These are phyloP conservation scores for Stenolophus ochropezus DNA, from an alignment of 2,888 invertebrate species.

Conservation along the genomic window DNA sequence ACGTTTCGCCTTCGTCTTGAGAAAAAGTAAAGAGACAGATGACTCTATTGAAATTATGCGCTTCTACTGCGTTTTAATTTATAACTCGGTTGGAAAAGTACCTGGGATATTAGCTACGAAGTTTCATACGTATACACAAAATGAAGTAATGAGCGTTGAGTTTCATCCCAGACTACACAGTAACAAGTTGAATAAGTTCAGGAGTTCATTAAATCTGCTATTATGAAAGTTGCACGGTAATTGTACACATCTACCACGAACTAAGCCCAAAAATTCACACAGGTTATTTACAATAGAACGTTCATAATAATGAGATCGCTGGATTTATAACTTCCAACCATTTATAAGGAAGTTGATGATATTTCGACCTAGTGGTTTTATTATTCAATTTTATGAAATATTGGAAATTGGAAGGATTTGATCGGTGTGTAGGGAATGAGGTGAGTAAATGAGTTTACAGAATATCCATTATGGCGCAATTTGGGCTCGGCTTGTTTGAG, in stretches of 20 bases:
- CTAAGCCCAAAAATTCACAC: no score
- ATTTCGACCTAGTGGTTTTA: no score
- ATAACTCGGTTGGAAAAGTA: not conserved
- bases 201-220: slow-evolving; percentile 7
- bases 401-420: no score
- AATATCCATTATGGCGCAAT: slow-evolving; percentile 3
- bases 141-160: not conserved
- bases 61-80: not conserved
- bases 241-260: not conserved
- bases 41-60: not conserved
- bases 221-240: not conserved
- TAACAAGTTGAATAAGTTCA: slow-evolving; percentile 14
- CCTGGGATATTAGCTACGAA: not conserved
- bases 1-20: not conserved
- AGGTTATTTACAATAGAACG: not conserved
- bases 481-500: not conserved
- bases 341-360: no score
- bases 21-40: not conserved
- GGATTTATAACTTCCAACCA: no score
- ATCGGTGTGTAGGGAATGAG: not conserved
- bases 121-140: not conserved
- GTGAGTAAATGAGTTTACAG: not conserved
- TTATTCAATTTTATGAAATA: no score
- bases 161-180: not conserved
- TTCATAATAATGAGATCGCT: no score